Evolutionary conservation across 2,113 vertebrate genomes (phyloP).

Genomic region (Chrysemys picta): DNA sequence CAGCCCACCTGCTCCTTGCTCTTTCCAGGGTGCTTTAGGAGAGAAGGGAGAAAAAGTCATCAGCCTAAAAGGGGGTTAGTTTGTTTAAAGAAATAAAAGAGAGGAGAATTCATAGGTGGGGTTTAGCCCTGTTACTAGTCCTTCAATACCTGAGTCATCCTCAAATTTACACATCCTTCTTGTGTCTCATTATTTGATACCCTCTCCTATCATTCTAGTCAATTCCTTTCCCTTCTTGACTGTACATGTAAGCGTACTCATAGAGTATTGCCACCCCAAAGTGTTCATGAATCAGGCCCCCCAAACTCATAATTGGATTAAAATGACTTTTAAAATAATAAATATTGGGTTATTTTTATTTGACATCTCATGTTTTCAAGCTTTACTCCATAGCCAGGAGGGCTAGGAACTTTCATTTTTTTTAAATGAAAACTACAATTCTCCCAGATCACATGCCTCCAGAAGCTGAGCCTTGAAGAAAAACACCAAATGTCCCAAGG

Average conservation of each 20-base stretch:
- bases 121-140: slow-evolving; percentile 57
- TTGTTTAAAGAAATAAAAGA: slow-evolving; percentile 41
- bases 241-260: not conserved
- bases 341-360: not conserved
- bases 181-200: not conserved
- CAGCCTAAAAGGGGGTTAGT: slow-evolving; percentile 58
- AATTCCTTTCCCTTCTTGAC: slow-evolving; percentile 13
- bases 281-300: not conserved
- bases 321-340: not conserved
- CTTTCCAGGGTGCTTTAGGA: not conserved
- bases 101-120: not conserved
- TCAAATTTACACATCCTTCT: slow-evolving; percentile 28
- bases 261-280: not conserved
- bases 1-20: not conserved
- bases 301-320: too few species aligned
- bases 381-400: slow-evolving; percentile 53
- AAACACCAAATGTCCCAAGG: not conserved
- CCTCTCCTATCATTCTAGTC: slow-evolving; percentile 9
- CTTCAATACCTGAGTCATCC: slow-evolving; percentile 53
- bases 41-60: slow-evolving; percentile 23
- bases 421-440: slow-evolving; percentile 47
- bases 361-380: not conserved
- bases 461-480: slow-evolving; percentile 29
- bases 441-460: slow-evolving; percentile 49
- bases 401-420: slow-evolving; percentile 9